Conservation (phyloP, 2,888 invertebrate species). For the Omphaloscelis lunosa region DNA sequence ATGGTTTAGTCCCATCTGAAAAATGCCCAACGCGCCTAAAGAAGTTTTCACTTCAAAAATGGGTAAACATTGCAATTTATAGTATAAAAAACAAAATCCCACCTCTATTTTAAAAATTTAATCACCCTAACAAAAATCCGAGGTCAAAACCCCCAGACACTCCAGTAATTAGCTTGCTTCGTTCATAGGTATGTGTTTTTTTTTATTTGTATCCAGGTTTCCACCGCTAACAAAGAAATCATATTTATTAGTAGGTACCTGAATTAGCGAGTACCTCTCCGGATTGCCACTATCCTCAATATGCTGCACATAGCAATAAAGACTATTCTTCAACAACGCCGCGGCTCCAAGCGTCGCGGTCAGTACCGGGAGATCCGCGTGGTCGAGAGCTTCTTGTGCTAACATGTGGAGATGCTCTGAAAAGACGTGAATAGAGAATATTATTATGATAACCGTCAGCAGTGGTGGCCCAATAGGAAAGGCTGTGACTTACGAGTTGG, state of each 20-base stretch:
- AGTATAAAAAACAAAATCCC: too few relatives aligned
- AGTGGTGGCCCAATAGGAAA: too few relatives aligned
- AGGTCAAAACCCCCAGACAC: too few relatives aligned
- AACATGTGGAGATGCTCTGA: slow-evolving; percentile 94
- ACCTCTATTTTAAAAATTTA: too few relatives aligned
- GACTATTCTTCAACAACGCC: slow-evolving; percentile 94
- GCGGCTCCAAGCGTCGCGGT: slow-evolving; percentile 96
- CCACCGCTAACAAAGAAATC: too few relatives aligned
- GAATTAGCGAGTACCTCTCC: slow-evolving; percentile 83
- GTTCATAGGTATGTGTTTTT: background rate
- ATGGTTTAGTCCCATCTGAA: too few relatives aligned
- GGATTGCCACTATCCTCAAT: slow-evolving; percentile 86
- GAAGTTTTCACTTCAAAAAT: too few relatives aligned
- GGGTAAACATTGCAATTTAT: too few relatives aligned
- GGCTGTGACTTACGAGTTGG: too few relatives aligned
- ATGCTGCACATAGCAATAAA: slow-evolving; percentile 94
- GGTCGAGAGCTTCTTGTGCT: slow-evolving; percentile 96
- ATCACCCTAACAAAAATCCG: too few relatives aligned
- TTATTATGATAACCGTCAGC: background rate
- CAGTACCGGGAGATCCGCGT: slow-evolving; percentile 95
- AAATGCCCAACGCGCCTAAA: too few relatives aligned
- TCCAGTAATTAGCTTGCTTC: background rate
- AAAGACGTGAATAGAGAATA: slow-evolving; percentile 6
- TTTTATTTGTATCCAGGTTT: background rate
- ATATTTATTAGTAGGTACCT: slow-evolving; percentile 71